Conservation (phyloP, 2,797 vertebrate species). For the Rhinichthys osculus region DNA sequence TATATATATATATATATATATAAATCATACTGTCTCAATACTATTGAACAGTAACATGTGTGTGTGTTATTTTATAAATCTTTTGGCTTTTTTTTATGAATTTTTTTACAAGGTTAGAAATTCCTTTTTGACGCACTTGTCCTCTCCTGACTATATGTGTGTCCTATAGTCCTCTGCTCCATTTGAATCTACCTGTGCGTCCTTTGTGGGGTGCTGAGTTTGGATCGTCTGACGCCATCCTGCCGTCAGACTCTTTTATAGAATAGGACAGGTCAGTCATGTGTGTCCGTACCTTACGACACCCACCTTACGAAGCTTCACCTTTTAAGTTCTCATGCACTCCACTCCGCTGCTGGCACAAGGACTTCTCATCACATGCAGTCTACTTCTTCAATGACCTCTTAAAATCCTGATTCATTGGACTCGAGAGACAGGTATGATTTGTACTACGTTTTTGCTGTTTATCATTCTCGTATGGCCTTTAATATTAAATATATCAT, state of each 20-base stretch:
- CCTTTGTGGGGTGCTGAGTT: constrained; percentile 8
- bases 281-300: constrained; percentile 23
- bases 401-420: constrained; percentile 32
- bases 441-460: neutral
- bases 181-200: constrained; percentile 23
- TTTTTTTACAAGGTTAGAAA: neutral
- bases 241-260: constrained; percentile 39
- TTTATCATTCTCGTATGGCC: neutral
- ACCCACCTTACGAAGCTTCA: constrained; percentile 40
- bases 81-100: neutral
- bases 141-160: constrained; percentile 13
- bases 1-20: no score
- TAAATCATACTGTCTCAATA: neutral
- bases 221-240: constrained; percentile 44
- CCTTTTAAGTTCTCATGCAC: constrained; percentile 42
- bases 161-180: neutral
- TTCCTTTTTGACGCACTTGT: neutral
- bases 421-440: constrained; percentile 33
- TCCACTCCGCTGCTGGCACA: neutral
- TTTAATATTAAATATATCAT: constrained; percentile 10
- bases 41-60: neutral
- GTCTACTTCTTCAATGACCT: constrained; percentile 15
- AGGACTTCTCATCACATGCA: constrained; percentile 23
- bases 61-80: neutral
- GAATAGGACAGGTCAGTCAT: constrained; percentile 36